These are phyloP conservation scores for Entelurus aequoreus DNA, from an alignment of 2,113 vertebrate species.

Conservation along the genomic window DNA sequence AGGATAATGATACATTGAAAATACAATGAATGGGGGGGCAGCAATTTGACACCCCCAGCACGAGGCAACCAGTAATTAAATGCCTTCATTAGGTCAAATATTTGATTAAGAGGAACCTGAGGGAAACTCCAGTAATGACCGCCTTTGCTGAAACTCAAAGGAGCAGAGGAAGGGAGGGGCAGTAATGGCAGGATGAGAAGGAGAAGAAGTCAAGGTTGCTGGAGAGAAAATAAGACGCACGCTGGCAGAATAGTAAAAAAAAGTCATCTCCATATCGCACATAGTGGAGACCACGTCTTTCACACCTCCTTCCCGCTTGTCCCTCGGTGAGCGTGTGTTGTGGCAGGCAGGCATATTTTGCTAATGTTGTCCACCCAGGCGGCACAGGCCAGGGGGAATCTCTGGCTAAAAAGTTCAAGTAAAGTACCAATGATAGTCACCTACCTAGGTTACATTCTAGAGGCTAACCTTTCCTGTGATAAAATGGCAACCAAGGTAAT, in stretches of 20 bases:
- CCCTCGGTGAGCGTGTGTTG: conserved; percentile 28
- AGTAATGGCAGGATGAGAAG: background rate
- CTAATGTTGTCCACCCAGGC: no score
- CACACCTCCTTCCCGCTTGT: conserved; percentile 35
- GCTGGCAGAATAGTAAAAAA: conserved; percentile 7
- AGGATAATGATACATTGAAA: conserved; percentile 59
- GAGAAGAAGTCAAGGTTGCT: background rate
- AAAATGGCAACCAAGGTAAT: no score
- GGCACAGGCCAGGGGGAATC: no score
- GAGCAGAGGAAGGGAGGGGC: conserved; percentile 3
- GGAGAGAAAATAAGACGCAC: conserved; percentile 2
- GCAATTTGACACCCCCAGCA: conserved; percentile 55
- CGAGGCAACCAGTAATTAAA: conserved; percentile 67
- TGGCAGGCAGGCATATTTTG: no score
- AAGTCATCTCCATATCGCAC: conserved; percentile 24
- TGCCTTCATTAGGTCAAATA: conserved; percentile 70
- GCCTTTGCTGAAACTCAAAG: conserved; percentile 18
- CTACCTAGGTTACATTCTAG: no score
- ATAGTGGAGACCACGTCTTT: conserved; percentile 25
- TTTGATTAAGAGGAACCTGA: conserved; percentile 63
- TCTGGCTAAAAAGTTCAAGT: no score
- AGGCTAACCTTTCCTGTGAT: no score
- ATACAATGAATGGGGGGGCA: conserved; percentile 61
- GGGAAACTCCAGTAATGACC: conserved; percentile 47
- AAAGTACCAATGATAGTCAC: no score